A percentile compares a stretch with the other conserved stretches of the same genome.
Conservation (phyloP, 2,797 vertebrate genomes). For the Onychomys torridus region DNA sequence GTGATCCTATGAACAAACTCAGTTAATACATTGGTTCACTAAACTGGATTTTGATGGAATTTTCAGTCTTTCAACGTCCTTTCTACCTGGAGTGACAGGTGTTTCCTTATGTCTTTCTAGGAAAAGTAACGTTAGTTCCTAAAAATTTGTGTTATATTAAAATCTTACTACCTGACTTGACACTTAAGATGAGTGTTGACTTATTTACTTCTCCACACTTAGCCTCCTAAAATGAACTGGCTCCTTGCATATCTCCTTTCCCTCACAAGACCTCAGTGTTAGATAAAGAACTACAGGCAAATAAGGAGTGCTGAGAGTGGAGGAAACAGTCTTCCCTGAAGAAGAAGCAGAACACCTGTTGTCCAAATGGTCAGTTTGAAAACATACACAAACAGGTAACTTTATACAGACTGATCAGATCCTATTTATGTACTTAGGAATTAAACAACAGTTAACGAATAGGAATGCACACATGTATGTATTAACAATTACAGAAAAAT, state of each 20-base stretch:
- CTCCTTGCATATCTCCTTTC: background rate
- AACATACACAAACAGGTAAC: background rate
- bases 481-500: background rate
- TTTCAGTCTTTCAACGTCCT: background rate
- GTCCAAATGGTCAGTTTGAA: background rate
- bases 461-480: background rate
- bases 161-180: background rate
- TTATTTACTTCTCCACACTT: background rate
- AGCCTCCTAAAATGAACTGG: background rate
- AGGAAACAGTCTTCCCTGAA: background rate
- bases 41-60: background rate
- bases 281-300: background rate
- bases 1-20: background rate
- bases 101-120: background rate
- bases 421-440: background rate
- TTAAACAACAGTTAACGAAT: background rate
- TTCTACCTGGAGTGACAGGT: background rate
- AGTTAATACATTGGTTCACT: background rate
- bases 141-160: background rate
- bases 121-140: background rate
- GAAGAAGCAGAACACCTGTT: background rate
- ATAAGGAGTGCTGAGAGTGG: background rate
- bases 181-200: background rate
- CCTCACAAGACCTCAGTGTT: background rate
- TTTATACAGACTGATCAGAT: background rate